Conservation (phyloP, 2,888 invertebrate species). For the Morpho deidamia region DNA sequence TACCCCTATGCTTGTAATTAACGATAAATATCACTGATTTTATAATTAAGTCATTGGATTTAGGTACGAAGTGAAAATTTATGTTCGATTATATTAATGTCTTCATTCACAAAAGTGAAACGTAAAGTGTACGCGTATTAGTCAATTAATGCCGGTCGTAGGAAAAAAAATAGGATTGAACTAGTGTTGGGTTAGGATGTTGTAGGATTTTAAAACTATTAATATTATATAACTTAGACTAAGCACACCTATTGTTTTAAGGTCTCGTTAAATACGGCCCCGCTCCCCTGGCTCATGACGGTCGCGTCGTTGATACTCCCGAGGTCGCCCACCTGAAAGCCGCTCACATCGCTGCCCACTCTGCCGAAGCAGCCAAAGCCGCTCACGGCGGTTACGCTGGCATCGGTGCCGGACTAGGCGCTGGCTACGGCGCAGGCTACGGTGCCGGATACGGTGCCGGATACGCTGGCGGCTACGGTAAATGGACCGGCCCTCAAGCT, state of each 20-base stretch:
- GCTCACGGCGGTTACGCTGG: slow-evolving; percentile 36
- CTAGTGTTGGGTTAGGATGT: too few relatives aligned
- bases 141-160: background rate
- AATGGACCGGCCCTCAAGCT: slow-evolving; percentile 68
- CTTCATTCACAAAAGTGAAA: too few relatives aligned
- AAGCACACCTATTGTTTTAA: slow-evolving; percentile 26
- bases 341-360: slow-evolving; percentile 72
- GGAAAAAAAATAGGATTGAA: too few relatives aligned
- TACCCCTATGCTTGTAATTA: too few relatives aligned
- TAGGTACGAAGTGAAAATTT: too few relatives aligned
- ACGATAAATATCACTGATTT: too few relatives aligned
- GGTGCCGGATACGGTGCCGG: slow-evolving; percentile 52
- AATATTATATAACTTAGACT: background rate
- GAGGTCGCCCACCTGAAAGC: slow-evolving; percentile 79
- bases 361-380: slow-evolving; percentile 50
- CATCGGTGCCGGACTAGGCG: slow-evolving; percentile 38
- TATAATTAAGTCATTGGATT: too few relatives aligned
- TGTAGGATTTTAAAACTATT: too few relatives aligned
- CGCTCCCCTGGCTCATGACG: slow-evolving; percentile 71
- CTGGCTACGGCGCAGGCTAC: slow-evolving; percentile 39
- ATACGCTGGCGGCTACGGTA: slow-evolving; percentile 57
- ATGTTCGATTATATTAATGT: too few relatives aligned
- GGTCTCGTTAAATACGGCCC: slow-evolving; percentile 72
- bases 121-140: too few relatives aligned
- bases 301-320: slow-evolving; percentile 72